These are phyloP conservation scores for Anabacerthia variegaticeps DNA, from an alignment of 2,797 vertebrate genomes.

Conservation along the genomic window DNA sequence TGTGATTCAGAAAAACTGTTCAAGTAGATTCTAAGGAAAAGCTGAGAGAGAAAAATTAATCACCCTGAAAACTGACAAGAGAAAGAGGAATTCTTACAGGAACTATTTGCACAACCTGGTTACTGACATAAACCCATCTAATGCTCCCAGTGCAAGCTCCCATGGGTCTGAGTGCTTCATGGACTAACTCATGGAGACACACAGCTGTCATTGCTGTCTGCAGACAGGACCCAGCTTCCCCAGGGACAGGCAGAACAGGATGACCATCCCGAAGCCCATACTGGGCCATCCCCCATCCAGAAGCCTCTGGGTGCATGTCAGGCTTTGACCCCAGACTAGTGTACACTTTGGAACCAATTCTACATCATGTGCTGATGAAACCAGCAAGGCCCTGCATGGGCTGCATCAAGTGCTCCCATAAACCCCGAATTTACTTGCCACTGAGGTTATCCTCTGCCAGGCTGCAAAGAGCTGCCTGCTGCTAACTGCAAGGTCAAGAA, in stretches of 20 bases:
- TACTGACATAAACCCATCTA: not conserved
- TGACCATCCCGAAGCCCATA: accelerated
- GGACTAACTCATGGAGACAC: not conserved
- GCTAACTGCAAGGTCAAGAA: not conserved
- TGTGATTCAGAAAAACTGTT: not conserved
- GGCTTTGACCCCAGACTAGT: not conserved
- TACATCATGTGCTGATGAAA: not conserved
- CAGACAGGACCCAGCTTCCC: not conserved
- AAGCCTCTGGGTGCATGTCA: accelerated
- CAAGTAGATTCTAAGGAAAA: not conserved
- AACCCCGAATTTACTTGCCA: accelerated
- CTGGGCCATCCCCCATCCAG: not conserved
- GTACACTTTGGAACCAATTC: not conserved
- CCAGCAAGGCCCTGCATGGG: accelerated
- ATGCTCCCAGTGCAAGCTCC: not conserved
- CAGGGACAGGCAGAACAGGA: not conserved
- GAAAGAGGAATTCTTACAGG: not conserved
- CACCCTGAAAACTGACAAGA: not conserved
- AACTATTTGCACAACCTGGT: not conserved
- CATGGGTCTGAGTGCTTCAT: not conserved
- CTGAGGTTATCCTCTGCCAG: not conserved
- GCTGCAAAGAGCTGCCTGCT: not conserved
- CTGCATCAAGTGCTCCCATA: not conserved
- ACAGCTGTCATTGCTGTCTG: not conserved
- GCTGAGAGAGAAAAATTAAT: not conserved